Evolutionary conservation across 2,888 invertebrate species (phyloP).

Genomic region (Endotricha flammealis): DNA sequence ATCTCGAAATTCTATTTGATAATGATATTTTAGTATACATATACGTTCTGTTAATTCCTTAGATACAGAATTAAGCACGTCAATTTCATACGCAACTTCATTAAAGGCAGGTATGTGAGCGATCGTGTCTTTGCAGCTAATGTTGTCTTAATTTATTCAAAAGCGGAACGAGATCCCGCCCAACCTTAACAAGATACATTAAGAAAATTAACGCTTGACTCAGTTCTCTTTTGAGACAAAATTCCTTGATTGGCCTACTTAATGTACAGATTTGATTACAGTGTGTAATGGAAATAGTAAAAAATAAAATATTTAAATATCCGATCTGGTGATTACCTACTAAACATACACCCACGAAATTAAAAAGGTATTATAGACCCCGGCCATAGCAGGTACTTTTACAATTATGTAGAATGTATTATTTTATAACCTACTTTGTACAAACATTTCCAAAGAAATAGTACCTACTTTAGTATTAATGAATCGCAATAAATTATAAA

Average conservation of each 20-base stretch:
- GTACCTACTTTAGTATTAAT: too few relatives aligned
- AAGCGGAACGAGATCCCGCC: conserved; percentile 43
- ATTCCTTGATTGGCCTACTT: conserved; percentile 62
- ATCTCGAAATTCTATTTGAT: too few relatives aligned
- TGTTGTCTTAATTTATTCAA: conserved; percentile 61
- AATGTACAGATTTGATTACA: conserved; percentile 50
- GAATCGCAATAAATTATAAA: too few relatives aligned
- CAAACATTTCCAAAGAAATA: too few relatives aligned
- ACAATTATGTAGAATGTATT: too few relatives aligned
- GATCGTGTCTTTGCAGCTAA: conserved; percentile 50
- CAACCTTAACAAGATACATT: conserved; percentile 64
- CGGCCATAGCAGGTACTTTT: too few relatives aligned
- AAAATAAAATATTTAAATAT: conserved; percentile 11
- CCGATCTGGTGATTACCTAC: too few relatives aligned
- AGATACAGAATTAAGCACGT: conserved; percentile 23
- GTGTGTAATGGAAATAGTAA: conserved; percentile 31
- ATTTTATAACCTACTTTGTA: too few relatives aligned
- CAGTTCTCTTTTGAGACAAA: conserved; percentile 51
- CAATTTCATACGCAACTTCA: conserved; percentile 37
- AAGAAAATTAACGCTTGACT: conserved; percentile 66
- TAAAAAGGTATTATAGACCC: too few relatives aligned
- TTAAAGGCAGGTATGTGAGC: conserved; percentile 40
- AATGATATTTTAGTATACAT: too few relatives aligned
- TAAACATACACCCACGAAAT: too few relatives aligned
- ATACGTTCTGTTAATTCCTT: conserved; percentile 16